A percentile compares a stretch with the other conserved stretches of the same genome.
Evolutionary conservation across 2,888 invertebrate species (phyloP).

Genomic region (Drosophila villosipedis): DNA sequence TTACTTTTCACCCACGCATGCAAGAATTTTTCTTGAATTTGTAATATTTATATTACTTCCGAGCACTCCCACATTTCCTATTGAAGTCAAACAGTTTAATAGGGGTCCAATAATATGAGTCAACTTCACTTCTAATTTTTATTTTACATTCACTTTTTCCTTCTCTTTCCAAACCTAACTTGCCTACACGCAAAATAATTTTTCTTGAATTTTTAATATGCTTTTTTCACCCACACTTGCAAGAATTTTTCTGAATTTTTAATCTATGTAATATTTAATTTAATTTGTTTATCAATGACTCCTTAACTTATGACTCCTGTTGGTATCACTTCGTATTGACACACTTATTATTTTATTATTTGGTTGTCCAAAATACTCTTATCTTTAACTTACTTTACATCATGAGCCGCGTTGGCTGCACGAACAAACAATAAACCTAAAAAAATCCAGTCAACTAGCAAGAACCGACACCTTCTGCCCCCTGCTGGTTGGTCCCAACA

Average conservation of each 20-base stretch:
- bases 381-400: constrained; percentile 11
- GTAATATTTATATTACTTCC: neutral
- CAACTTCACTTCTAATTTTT: neutral
- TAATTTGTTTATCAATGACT: neutral
- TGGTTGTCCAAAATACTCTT: neutral
- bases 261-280: neutral
- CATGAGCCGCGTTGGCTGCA: constrained; percentile 3
- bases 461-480: neutral
- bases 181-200: neutral
- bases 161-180: neutral
- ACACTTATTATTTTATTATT: neutral
- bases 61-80: neutral
- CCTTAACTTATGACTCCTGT: neutral
- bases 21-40: neutral
- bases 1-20: neutral
- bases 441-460: constrained; percentile 19
- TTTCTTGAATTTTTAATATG: neutral
- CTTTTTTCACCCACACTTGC: neutral
- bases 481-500: neutral
- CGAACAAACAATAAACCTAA: constrained; percentile 25
- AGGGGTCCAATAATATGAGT: neutral
- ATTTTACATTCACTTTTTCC: neutral
- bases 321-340: neutral
- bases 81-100: neutral
- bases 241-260: neutral